Conservation (phyloP, 2,113 vertebrate species). For the Isichthys henryi region DNA sequence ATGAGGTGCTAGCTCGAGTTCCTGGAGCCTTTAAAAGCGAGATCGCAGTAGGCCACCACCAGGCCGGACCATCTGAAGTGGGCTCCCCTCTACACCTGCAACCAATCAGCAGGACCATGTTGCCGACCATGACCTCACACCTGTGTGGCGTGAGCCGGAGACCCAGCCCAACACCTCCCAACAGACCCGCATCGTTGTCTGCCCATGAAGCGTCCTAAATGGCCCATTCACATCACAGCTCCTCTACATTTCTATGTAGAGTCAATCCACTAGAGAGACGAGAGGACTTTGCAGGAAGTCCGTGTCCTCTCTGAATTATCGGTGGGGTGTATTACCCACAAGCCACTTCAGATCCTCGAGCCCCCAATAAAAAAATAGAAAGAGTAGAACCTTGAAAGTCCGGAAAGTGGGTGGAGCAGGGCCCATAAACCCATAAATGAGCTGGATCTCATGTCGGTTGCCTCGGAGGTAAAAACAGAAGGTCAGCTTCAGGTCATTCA, state of each 20-base stretch:
- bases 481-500: constrained; percentile 38
- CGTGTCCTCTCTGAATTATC: constrained; percentile 16
- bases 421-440: constrained; percentile 26
- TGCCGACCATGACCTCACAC: constrained; percentile 23
- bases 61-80: constrained; percentile 17
- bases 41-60: constrained; percentile 24
- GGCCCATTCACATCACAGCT: not conserved
- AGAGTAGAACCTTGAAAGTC: constrained; percentile 20
- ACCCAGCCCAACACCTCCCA: constrained; percentile 28
- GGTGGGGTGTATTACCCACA: constrained; percentile 20
- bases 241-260: constrained; percentile 24
- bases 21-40: constrained; percentile 18
- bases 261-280: not conserved
- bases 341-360: constrained; percentile 33
- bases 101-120: constrained; percentile 27
- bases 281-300: not conserved
- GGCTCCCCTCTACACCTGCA: constrained; percentile 30
- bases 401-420: not conserved
- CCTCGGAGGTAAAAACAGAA: constrained; percentile 27
- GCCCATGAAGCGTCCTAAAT: constrained; percentile 16
- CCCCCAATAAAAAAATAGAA: constrained; percentile 30
- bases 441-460: constrained; percentile 34
- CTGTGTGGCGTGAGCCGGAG: not conserved
- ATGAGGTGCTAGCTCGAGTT: constrained; percentile 16
- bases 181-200: constrained; percentile 21